Conservation (phyloP, 53 echinoderm and acorn worm species). For the Henricia sp. region DNA sequence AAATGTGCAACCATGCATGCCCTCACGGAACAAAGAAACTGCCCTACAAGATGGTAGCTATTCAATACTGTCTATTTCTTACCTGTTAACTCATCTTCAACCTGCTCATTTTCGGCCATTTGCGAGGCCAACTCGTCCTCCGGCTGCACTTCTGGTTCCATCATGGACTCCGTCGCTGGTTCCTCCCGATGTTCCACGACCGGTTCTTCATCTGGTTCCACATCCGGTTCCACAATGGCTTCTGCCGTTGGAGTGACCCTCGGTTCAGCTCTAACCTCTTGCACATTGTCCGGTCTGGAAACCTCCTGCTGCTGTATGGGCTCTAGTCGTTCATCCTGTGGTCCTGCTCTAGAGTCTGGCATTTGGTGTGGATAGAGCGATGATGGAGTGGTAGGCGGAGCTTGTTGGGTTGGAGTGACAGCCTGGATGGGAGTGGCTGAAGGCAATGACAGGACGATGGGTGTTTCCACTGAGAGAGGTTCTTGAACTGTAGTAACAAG, state of each 20-base stretch:
- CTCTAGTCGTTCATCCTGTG: slow-evolving; percentile 32
- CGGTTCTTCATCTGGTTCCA: slow-evolving; percentile 11
- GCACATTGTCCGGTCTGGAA: slow-evolving; percentile 25
- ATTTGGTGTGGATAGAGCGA: slow-evolving; percentile 54
- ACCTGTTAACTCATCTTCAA: slow-evolving; percentile 9
- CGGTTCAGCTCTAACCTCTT: slow-evolving; percentile 50
- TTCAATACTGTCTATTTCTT: background rate
- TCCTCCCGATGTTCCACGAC: background rate
- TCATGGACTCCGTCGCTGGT: background rate
- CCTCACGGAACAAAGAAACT: too few species aligned
- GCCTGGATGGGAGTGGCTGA: slow-evolving; percentile 93
- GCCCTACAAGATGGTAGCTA: too few species aligned
- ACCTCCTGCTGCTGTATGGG: slow-evolving; percentile 38
- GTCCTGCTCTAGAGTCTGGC: slow-evolving; percentile 25
- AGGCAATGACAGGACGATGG: slow-evolving; percentile 64
- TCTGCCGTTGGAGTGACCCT: background rate
- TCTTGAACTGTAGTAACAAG: slow-evolving; percentile 21
- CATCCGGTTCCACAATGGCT: slow-evolving; percentile 11
- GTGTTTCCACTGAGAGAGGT: slow-evolving; percentile 44
- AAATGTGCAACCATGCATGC: too few species aligned
- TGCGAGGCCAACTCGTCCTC: too few species aligned
- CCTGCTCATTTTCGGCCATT: background rate
- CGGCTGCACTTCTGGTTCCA: background rate
- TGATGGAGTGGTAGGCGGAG: slow-evolving; percentile 66
- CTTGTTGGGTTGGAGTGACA: slow-evolving; percentile 93